phyloP scores from a whole-genome alignment of 2,797 vertebrate genomes.

The Siniperca obscura region DNA sequence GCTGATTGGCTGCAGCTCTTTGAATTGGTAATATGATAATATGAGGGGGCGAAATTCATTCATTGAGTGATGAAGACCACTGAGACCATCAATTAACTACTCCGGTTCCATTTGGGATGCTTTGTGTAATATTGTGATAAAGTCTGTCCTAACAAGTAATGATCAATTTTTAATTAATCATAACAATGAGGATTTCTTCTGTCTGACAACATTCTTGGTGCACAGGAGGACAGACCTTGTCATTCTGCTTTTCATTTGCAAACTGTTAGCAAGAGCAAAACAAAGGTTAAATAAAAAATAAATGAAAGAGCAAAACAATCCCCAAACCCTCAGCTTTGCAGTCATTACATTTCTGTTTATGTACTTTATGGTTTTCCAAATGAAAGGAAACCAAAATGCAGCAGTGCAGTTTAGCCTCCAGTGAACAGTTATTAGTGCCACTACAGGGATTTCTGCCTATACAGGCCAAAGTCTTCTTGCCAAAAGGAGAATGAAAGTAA shows the following conservation, averaged over 20 bases:
- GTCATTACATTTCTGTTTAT: neutral
- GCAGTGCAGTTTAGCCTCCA: neutral
- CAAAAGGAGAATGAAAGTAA: slow-evolving; percentile 9
- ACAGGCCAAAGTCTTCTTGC: neutral
- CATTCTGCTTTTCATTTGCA: neutral
- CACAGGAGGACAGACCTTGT: neutral
- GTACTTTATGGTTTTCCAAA: neutral
- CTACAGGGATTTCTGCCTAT: neutral
- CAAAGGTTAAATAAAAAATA: too few species aligned
- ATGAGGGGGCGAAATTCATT: neutral
- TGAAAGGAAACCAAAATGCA: neutral
- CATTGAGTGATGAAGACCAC: slow-evolving; percentile 29
- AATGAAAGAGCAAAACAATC: neutral
- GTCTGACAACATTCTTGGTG: neutral
- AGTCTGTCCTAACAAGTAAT: neutral
- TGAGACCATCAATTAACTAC: slow-evolving; percentile 17
- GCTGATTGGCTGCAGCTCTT: slow-evolving; percentile 73
- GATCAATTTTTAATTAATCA: neutral
- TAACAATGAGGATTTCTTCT: neutral
- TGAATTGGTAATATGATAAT: slow-evolving; percentile 11
- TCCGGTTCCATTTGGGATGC: neutral
- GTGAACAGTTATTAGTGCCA: slow-evolving; percentile 9
- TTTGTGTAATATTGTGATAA: neutral
- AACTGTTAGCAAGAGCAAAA: neutral
- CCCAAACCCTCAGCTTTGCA: neutral